These are phyloP conservation scores for Tokudaia muenninki DNA, from an alignment of 2,797 vertebrate species.

Conservation along the genomic window DNA sequence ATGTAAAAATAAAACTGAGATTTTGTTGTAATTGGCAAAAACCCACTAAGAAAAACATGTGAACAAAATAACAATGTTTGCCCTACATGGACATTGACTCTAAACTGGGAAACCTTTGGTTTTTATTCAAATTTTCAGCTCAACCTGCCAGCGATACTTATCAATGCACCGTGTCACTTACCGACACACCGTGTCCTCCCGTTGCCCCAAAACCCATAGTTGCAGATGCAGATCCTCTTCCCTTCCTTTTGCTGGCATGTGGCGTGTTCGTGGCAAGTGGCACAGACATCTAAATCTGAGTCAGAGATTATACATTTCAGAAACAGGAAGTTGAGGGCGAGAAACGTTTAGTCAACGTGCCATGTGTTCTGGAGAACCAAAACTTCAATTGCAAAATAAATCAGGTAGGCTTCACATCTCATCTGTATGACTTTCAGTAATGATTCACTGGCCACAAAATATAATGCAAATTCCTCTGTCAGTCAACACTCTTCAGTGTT, in stretches of 20 bases:
- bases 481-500: background rate
- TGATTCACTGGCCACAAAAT: background rate
- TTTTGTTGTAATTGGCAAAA: slow-evolving; percentile 21
- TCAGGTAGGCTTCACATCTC: background rate
- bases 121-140: background rate
- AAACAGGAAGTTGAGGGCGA: slow-evolving; percentile 43
- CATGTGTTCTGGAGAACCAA: background rate
- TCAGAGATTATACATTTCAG: slow-evolving; percentile 55
- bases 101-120: background rate
- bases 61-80: slow-evolving; percentile 14
- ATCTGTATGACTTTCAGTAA: background rate
- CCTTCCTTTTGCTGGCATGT: slow-evolving; percentile 92
- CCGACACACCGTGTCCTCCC: slow-evolving; percentile 94
- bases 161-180: slow-evolving; percentile 92
- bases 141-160: slow-evolving; percentile 79
- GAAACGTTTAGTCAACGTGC: background rate
- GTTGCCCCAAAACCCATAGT: slow-evolving; percentile 96
- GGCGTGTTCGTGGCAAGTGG: slow-evolving; percentile 93
- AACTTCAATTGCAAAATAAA: slow-evolving; percentile 10
- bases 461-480: background rate
- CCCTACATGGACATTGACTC: background rate
- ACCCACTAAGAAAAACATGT: slow-evolving; percentile 38
- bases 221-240: slow-evolving; percentile 94
- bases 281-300: slow-evolving; percentile 89
- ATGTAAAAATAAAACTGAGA: slow-evolving; percentile 42